Evolutionary conservation across 2,797 vertebrate species (phyloP), one percentile per base, ranked within the genome.

Genomic region (Cygnus olor): DNA sequence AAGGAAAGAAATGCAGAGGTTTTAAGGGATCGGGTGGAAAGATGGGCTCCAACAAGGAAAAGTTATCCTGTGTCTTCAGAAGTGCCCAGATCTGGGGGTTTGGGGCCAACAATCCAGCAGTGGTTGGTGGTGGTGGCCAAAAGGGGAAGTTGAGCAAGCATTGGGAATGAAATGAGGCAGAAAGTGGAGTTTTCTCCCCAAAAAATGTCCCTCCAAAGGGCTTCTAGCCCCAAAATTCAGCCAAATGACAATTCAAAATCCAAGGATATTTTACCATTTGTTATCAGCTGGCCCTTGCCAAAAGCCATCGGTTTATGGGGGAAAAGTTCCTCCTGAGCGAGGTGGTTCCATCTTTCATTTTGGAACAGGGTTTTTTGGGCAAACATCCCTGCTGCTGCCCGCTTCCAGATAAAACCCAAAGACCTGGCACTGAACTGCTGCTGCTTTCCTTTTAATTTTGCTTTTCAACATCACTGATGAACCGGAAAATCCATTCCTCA

Each of bases 131-230:
- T n/a, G 10, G 47, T 3, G 2, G 57, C 61, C 21, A 51, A 6
- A 42, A 56, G 54, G 21, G 49, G 44, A 0, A 1, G 47, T 6
- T 58, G 1, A 1, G 44, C 0, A 2, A 51, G 49, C 0, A 0
- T 3, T 10, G 13, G 36, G 34, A 72, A 77, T 6, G 10, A 20
- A 85, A 36, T 0, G 0, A 30, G 49, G 15, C 25, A 40, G 66
- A 38, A 53, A 53, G 3, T 4, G 14, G 24, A 13, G 14, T 0
- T 8, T 66, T 11, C 19, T 21, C 18, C 15, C 19, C 17, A 9
- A 21, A 25, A 49, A 51, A 24, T 22, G 22, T 51, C 14, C 36
- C 27, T 36, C 17, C 16, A 30, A 10, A 25, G 19, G 20, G 0
- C 7, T 40, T 17, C 16, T 14, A 19, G 15, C 17, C 27, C 20